A percentile compares a stretch with the other conserved stretches of the same genome.
phyloP scores from a whole-genome alignment of 2,797 vertebrate species.

The Bradypus variegatus region DNA sequence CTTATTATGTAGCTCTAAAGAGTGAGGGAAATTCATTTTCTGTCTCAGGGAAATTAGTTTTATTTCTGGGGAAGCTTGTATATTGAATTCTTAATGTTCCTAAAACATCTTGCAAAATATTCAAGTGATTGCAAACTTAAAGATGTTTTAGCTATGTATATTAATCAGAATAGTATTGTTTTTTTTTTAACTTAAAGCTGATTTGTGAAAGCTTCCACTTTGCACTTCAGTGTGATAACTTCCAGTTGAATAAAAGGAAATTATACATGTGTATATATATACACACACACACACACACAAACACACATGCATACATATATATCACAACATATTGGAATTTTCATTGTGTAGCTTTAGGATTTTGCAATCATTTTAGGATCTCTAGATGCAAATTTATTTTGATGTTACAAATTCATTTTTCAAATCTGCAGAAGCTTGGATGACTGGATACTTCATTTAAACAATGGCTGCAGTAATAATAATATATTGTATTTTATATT shows the following conservation, averaged over 20 bases:
- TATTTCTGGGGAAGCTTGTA: slow-evolving; percentile 6
- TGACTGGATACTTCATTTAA: slow-evolving; percentile 23
- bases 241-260: not conserved
- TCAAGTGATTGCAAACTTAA: slow-evolving; percentile 1
- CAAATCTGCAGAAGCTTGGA: slow-evolving; percentile 31
- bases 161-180: not conserved
- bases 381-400: slow-evolving; percentile 26
- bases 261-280: not conserved
- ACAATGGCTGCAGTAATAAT: not conserved
- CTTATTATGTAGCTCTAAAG: not conserved
- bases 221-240: slow-evolving; percentile 4
- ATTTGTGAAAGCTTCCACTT: slow-evolving; percentile 5
- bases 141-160: not conserved
- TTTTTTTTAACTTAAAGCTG: not conserved
- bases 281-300: not conserved
- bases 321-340: not conserved
- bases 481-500: not conserved
- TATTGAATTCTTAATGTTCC: slow-evolving; percentile 1
- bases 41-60: not conserved
- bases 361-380: not conserved
- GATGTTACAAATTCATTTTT: slow-evolving; percentile 23
- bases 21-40: not conserved
- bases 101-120: slow-evolving; percentile 40
- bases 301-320: not conserved
- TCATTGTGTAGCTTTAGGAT: slow-evolving; percentile 19